Base-by-base conservation (phyloP, 2,888 invertebrate genomes). In the Orthosia gothica region DNA sequence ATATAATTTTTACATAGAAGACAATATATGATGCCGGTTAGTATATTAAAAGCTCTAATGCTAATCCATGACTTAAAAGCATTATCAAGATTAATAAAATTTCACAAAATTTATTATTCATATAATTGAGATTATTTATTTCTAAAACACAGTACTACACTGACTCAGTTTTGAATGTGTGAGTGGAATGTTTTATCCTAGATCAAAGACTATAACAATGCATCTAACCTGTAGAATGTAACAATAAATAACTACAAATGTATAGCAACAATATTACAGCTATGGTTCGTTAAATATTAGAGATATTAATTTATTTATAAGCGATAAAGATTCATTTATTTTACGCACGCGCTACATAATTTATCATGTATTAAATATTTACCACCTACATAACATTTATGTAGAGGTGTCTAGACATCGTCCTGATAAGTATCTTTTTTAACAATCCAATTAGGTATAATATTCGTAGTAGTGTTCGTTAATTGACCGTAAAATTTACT, bases 121-220 rank as follows among this genome's bases (percentile, higher is more conserved):
- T 75, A 73, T 69, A 73, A 26, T 69, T 71, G 68, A 81, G 58
- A 76, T 76, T 73, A 67, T 79, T 49, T 71, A 67, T 73, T 63
- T 73, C 45, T 81, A 73, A 49, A 74, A 70, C n/a, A 73, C 54
- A 76, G 40, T 67, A 61, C 75, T 82, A 85, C 83, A 83, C 81
- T 76, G 79, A 83, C 65, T 74, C 67, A 70, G 77, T 74, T 83
- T 88, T 88, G 84, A 92, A 88, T 88, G 88, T 86, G 82, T 88
- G 83, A 89, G 88, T 93, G 95, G 94, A 94, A 95, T 95, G 94
- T 94, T 88, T 78, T 74, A 83, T 76, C 68, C 81, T 81, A 74
- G 61, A 76, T 74, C 75, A 80, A 82, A 81, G 72, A 84, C 79
- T 47, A 82, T 79, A 86, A 87, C 74, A 77, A 82, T 77, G 74